Conservation (phyloP, 2,113 vertebrate species). For the Psilopsiagon aurifrons region DNA sequence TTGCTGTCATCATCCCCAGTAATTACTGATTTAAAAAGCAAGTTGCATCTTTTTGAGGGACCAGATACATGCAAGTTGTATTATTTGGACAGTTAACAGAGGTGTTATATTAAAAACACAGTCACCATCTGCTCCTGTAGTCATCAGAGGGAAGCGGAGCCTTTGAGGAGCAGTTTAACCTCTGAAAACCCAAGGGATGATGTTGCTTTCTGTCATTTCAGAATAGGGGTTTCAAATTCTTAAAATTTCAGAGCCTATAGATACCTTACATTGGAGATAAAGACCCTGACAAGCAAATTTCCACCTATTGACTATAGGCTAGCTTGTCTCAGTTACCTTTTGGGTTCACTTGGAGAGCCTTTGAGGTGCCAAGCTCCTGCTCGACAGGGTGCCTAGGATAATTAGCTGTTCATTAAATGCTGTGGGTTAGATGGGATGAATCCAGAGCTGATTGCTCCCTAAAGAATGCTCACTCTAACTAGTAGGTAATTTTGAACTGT, state of each 20-base stretch:
- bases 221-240: neutral
- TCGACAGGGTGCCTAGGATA: neutral
- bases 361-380: neutral
- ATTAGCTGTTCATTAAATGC: neutral
- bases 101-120: neutral
- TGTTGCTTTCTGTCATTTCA: neutral
- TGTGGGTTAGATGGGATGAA: neutral
- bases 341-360: neutral
- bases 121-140: neutral
- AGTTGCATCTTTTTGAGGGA: neutral
- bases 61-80: neutral
- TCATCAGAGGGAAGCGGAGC: neutral
- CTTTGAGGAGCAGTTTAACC: neutral
- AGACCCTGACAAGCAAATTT: neutral
- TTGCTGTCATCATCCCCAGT: neutral
- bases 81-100: neutral
- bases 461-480: neutral
- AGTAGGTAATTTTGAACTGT: neutral
- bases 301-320: neutral
- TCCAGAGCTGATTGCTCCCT: neutral
- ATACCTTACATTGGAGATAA: neutral
- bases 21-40: neutral
- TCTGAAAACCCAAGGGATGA: rapidly evolving
- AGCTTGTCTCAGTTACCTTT: neutral
- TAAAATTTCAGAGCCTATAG: neutral